Evolutionary conservation across 1,140 invertebrate species (phyloP).

Genomic region (Odontomachus brunneus): DNA sequence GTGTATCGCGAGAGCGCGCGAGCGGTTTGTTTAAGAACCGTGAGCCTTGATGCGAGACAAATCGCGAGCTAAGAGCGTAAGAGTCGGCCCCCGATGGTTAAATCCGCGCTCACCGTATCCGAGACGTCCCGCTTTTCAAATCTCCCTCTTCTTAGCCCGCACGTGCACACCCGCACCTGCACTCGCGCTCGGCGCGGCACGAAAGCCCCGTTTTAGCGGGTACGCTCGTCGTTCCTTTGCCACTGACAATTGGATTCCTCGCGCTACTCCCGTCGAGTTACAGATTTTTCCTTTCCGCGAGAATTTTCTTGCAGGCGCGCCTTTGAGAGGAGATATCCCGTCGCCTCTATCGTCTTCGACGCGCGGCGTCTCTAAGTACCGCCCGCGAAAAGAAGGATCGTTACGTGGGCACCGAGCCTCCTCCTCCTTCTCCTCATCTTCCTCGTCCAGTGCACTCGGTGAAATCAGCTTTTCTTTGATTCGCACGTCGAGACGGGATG

Average conservation of each 20-base stretch:
- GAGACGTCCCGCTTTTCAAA: conserved; percentile 46
- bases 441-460: conserved; percentile 40
- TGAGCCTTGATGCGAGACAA: conserved; percentile 40
- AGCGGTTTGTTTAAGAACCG: conserved; percentile 11
- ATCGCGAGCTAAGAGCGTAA: conserved; percentile 27
- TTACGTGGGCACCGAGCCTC: conserved; percentile 52
- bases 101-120: conserved; percentile 27
- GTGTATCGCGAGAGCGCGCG: background rate
- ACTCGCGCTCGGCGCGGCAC: conserved; percentile 12
- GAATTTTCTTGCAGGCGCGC: conserved; percentile 71
- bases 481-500: conserved; percentile 12
- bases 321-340: conserved; percentile 70
- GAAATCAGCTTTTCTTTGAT: conserved; percentile 74
- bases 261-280: conserved; percentile 76
- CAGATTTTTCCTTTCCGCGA: conserved; percentile 77
- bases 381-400: conserved; percentile 62
- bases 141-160: conserved; percentile 24
- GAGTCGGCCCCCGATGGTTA: conserved; percentile 20
- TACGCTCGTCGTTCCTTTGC: conserved; percentile 66
- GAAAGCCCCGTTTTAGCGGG: conserved; percentile 42
- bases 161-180: background rate
- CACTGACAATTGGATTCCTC: conserved; percentile 78
- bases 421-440: too few relatives aligned
- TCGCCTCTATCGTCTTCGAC: conserved; percentile 39
- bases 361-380: conserved; percentile 65